Evolutionary conservation across 2,113 vertebrate genomes (phyloP), one percentile per base, ranked within the genome.

Genomic region (Etheostoma spectabile): DNA sequence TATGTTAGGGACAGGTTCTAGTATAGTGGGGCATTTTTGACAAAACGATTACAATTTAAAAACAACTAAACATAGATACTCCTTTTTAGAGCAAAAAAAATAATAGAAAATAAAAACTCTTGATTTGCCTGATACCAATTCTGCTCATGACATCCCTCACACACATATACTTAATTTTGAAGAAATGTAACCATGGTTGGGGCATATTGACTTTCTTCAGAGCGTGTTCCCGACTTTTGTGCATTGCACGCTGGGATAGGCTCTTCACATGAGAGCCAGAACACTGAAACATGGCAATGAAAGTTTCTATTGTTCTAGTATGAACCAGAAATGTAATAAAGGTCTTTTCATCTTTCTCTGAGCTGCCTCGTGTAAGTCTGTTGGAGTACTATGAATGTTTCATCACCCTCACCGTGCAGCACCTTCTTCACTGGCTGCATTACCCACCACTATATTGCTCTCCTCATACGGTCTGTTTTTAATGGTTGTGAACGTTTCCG

Each of bases 301-400:
- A 49, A 5, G 46, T 42, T 78, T 73, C 60, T 70, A 62, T 66
- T 74, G 69, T 84, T 84, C 78, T 70, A 61, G 64, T 60, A 78
- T 61, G n/a, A 75, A 79, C 1, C 21, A 75, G 7, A 30, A 62
- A 66, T 71, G 70, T 78, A 74, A 69, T 78, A 45, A 84, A 62
- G 18, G 19, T 53, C 48, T 66, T 75, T 88, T 85, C 70, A 82
- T 79, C 71, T 79, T 72, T 52, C 60, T 72, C 60, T 69, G 7
- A 48, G 45, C 59, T 57, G 49, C 42, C n/a, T 76, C 55, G 18
- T 73, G 48, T 72, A 72, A 62, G 69, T 66, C 74, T 74, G 59
- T 51, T 71, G 49, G 56, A 82, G n/a, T 46, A 53, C 38, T 42
- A 68, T 63, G 57, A 79, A 63, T 82, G 8, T 85, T 82, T 82